Percentiles rank a stretch among this genome's conserved stretches.
Conservation (phyloP, 2,888 invertebrate genomes). For the Stramonita haemastoma region DNA sequence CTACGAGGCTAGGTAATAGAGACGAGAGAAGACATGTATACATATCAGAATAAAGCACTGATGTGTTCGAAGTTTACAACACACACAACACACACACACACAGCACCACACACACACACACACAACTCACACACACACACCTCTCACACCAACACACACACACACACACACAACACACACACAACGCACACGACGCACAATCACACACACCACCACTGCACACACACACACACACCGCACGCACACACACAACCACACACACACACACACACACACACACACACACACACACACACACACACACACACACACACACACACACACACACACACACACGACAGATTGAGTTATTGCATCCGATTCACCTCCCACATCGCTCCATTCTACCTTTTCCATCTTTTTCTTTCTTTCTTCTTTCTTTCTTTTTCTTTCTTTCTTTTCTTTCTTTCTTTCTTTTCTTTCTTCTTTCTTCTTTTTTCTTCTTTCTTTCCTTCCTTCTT, state of each 20-base stretch:
- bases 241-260: background rate
- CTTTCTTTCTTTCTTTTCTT: background rate
- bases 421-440: background rate
- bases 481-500: background rate
- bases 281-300: background rate
- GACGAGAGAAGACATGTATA: no score
- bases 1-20: no score
- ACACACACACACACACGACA: background rate
- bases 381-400: background rate
- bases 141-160: background rate
- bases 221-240: background rate
- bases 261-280: background rate
- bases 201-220: background rate
- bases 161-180: background rate
- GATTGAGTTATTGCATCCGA: no score
- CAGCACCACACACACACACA: background rate
- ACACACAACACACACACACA: background rate
- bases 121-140: background rate
- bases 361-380: no score
- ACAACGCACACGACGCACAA: background rate
- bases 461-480: background rate
- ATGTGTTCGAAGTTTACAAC: no score
- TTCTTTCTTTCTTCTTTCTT: background rate
- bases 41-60: no score
- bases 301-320: background rate